Evolutionary conservation across 2,797 vertebrate genomes (phyloP), one percentile per base, ranked within the genome.

Genomic region (Alcedo quadribrachys): DNA sequence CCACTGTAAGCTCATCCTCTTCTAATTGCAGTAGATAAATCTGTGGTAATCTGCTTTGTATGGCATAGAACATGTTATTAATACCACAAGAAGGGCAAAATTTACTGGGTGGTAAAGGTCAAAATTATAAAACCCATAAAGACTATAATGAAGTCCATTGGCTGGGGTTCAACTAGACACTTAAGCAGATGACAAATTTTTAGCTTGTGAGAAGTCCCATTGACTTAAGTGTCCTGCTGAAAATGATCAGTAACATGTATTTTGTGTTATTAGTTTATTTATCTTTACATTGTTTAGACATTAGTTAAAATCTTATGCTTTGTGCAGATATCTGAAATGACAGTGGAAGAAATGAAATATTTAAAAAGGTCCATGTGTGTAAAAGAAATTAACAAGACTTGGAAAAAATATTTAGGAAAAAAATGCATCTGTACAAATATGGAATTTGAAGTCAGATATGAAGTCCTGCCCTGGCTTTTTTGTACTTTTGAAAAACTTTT

Each of bases 31-130:
- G 78, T 42, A 89, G 62, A 69, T 93, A 95, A 92, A 95, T 93
- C 88, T 94, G 76, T 89, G 58, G 20, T 96, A 96, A 91, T 96
- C 88, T 89, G 69, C 88, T 94, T 92, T 93, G 78, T 80, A 87
- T 58, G 58, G 65, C 90, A 90, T 66, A 90, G 33, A 90, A 86
- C 71, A 89, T 60, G 76, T 80, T 93, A 91, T 92, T 95, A 95
- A 95, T 92, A 90, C 58, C 88, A 92, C 90, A 93, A 94, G 86
- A 96, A 95, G 94, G 86, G 62, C 88, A 94, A 90, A 90, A 92
- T 89, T 92, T 91, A 90, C 69, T 73, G 62, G 58, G 79, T 6
- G 0, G 25, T 93, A 93, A 94, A 95, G 94, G 94, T 95, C 91
- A 93, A 93, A 93, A 75, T 86, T 62, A 90, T 86, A 92, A 95